Base-by-base conservation (phyloP, 35 echinoderm and acorn worm genomes). In the Heliocidaris erythrogramma region DNA sequence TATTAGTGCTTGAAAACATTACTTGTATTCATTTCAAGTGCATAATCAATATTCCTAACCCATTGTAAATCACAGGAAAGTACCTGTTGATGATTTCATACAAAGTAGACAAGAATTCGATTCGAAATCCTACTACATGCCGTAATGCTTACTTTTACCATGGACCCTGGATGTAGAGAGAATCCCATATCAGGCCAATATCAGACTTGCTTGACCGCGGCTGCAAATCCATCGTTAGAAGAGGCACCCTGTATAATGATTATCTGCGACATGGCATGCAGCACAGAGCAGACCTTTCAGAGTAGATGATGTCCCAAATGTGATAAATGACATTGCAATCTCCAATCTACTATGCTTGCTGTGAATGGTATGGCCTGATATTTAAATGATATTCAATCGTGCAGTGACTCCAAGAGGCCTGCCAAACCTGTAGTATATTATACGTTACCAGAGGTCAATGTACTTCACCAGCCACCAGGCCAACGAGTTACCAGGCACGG, bases 281-380 rank as follows among this genome's bases (percentile, higher is more conserved):
- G 10, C 87, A 89, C 47, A 89, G 87, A 89, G 87, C 3, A 24
- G 87, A 24, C 87, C 87, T 89, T n/a, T 89, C 47, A 9, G 32
- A 89, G 31, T 48, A 18, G 32, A 47, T 89, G 30, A 89, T 89
- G 18, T 16, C 32, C 12, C 31, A 24, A 32, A 89, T 48, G 31
- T 89, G 30, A 48, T 89, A 89, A 89, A 89, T 32, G 47, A 32
- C 87, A 48, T 48, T 89, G 87, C 87, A 89, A 89, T 89, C 87
- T 42, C 30, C 87, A 89, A 89, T 89, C 87, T 89, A 89, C 31
- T 89, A 32, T 89, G 9, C 31, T 89, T 89, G 47, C 87, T 89
- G 87, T 16, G 14, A 47, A 32, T 89, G 30, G 87, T 13, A 32
- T 42, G 30, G 14, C 87, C 87, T 48, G 31, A 48, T 32, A 78